phyloP scores from a whole-genome alignment of 2,113 vertebrate genomes.

The Pelecanus crispus region DNA sequence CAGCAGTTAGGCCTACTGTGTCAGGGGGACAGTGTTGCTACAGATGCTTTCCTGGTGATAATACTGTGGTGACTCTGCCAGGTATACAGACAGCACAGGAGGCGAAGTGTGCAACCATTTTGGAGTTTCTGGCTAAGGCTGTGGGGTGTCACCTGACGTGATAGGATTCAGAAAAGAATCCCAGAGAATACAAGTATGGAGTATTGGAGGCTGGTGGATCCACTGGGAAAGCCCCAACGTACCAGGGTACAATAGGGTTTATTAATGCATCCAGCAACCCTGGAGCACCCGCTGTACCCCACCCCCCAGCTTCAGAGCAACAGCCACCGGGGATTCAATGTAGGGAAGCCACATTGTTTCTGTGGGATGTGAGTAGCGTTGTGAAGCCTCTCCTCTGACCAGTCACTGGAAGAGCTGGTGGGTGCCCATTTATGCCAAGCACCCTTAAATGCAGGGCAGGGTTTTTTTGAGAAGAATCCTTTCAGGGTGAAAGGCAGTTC shows the following conservation, averaged over 20 bases:
- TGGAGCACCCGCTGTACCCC: background rate
- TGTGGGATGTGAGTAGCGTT: background rate
- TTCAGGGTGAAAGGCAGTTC: background rate
- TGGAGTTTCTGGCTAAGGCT: background rate
- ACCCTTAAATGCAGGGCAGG: background rate
- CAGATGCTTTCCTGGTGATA: background rate
- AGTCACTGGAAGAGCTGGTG: background rate
- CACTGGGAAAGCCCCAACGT: background rate
- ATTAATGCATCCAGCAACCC: background rate
- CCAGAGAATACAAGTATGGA: accelerated
- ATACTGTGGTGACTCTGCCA: background rate
- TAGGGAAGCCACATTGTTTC: background rate
- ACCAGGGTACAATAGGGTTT: background rate
- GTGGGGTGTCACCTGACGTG: background rate
- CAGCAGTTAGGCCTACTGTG: background rate
- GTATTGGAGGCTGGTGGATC: background rate
- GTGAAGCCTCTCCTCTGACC: background rate
- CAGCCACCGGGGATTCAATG: too few relatives aligned
- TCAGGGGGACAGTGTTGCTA: background rate
- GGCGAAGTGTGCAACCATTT: background rate
- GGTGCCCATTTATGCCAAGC: background rate
- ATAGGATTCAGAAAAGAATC: background rate
- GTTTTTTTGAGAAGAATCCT: background rate
- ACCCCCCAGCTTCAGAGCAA: background rate
- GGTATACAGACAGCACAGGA: background rate